Evolutionary conservation across 1,140 invertebrate species (phyloP).

Genomic region (Rhopalosiphum maidis): DNA sequence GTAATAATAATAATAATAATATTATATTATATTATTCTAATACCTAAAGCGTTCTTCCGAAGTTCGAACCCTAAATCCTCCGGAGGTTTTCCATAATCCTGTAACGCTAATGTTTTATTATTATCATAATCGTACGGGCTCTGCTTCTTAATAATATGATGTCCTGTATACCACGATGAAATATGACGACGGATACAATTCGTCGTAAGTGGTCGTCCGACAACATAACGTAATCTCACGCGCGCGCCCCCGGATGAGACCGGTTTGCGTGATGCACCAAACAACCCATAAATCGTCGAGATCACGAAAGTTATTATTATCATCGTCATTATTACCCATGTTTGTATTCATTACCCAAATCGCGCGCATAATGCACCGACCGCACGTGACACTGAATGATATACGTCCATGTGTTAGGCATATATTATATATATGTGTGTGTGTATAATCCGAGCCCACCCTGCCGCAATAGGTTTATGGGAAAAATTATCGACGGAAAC

Average conservation of each 20-base stretch:
- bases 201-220: not conserved
- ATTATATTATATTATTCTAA: not conserved
- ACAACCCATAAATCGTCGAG: not conserved
- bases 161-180: not conserved
- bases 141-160: not conserved
- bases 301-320: constrained; percentile 14
- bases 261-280: not conserved
- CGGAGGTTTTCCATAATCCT: not conserved
- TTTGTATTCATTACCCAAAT: constrained; percentile 4
- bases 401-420: not conserved
- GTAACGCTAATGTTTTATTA: not conserved
- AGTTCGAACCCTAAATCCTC: not conserved
- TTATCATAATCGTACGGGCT: not conserved
- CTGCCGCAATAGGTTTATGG: not conserved
- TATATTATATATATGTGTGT: not conserved
- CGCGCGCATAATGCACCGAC: not conserved
- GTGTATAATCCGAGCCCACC: not conserved
- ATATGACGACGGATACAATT: not conserved
- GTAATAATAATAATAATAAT: no score
- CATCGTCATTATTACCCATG: not conserved
- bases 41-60: not conserved
- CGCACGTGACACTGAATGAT: not conserved
- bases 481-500: not conserved
- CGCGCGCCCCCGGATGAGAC: not conserved
- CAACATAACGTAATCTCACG: not conserved